Conservation (phyloP, 2,888 invertebrate species). For the Eugnorisma glareosa region DNA sequence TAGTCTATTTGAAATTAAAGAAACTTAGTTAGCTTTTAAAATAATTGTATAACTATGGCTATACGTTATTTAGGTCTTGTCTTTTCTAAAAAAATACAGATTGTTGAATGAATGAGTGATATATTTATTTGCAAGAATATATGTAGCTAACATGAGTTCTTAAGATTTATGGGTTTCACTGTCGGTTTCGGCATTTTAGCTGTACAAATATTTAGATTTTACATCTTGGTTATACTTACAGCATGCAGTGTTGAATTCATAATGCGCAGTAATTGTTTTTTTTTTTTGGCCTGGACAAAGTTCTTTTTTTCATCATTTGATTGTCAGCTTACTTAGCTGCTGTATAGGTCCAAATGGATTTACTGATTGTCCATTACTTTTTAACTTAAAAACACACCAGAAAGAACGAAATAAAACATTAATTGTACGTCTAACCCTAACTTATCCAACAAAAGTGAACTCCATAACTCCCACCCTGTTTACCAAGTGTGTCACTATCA, state of each 20-base stretch:
- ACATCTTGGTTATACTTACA: no score
- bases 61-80: neutral
- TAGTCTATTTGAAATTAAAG: neutral
- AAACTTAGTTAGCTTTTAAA: neutral
- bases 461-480: slow-evolving; percentile 32
- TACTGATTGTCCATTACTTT: neutral
- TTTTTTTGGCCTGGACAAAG: neutral
- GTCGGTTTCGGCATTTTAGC: no score
- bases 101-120: neutral
- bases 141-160: no score
- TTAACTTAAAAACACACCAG: neutral
- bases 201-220: no score
- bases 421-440: neutral
- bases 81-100: neutral
- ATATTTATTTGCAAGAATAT: no score
- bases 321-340: neutral
- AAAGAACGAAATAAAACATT: neutral
- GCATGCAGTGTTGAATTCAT: neutral
- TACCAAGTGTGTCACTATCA: slow-evolving; percentile 53
- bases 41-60: neutral
- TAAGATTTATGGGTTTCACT: no score
- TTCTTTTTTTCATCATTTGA: neutral
- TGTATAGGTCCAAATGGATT: neutral
- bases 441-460: neutral
- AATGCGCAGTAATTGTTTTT: neutral